Evolutionary conservation across 2,113 vertebrate genomes (phyloP).

Genomic region (Beaufortia kweichowensis): DNA sequence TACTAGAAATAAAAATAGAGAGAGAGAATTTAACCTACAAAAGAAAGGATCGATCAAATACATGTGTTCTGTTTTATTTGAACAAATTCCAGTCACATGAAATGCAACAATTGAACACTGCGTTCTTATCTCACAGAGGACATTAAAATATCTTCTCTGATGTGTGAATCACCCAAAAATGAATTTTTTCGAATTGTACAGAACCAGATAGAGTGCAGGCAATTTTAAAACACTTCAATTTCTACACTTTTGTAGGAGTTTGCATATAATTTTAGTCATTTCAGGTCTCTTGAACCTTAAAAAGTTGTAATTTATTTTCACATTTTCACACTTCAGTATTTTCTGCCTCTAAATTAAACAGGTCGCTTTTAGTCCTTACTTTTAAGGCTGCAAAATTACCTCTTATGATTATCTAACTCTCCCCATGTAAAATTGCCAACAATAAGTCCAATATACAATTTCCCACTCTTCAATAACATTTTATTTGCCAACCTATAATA

Average conservation of each 20-base stretch:
- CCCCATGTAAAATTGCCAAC: neutral
- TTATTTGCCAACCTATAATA: neutral
- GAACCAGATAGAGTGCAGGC: neutral
- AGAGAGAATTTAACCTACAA: neutral
- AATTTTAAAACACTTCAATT: neutral
- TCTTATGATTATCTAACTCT: neutral
- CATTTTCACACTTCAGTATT: neutral
- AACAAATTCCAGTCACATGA: constrained; percentile 2
- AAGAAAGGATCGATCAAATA: constrained; percentile 10
- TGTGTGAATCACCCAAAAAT: neutral
- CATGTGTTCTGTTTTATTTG: neutral
- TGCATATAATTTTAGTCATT: neutral
- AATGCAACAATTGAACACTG: neutral
- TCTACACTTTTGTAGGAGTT: neutral
- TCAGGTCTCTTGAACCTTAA: neutral
- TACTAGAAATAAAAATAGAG: neutral
- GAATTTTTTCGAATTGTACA: neutral
- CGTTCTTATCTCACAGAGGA: neutral
- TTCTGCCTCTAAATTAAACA: neutral
- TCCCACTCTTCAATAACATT: neutral
- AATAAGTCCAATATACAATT: neutral
- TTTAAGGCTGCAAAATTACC: neutral
- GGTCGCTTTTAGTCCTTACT: neutral
- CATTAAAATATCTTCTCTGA: neutral
- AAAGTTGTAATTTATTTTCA: neutral